Base-by-base conservation (phyloP, 2,888 invertebrate genomes). In the Bellardia bayeri region DNA sequence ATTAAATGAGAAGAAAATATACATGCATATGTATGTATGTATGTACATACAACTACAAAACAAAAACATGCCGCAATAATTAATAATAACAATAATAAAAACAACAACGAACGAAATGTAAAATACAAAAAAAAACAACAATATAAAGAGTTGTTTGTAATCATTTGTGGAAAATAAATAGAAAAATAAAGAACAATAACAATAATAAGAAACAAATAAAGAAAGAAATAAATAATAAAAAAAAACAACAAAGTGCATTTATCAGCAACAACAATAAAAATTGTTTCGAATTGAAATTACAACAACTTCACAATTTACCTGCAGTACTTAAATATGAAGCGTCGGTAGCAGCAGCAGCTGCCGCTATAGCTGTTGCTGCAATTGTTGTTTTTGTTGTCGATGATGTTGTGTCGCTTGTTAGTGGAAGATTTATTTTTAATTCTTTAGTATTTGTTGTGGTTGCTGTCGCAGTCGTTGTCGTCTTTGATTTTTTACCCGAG, bases 401-500 rank as follows among this genome's bases (percentile, higher is more conserved):
- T 45, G 76, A 33, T 78, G 84, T 56, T 54, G 51, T 54, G n/a
- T 71, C 51, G 23, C 75, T 68, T n/a, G 61, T 80, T 64, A 66
- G 40, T 49, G 84, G 84, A 76, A 78, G 78, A 64, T 69, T 69
- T 54, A 80, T 68, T 75, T 75, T 81, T 9, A 85, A 76, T 85
- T 85, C 85, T 85, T 85, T 85, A 37, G 63, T 54, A 64, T 69
- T 71, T 75, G 75, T 69, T 56, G 82, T 81, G 37, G 37, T 37
- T 54, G 72, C 58, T 80, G 85, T 79, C 80, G 80, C 49, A 61
- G 88, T 78, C 54, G 89, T 33, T 54, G 81, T 71, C 71, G 82
- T 54, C 40, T 74, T 81, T 66, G 80, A 74, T 49, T 84, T 82
- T 86, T 85, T 81, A 76, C 87, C 87, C 63, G 85, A 82, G 75